Percentiles rank a stretch among this genome's conserved stretches.
phyloP scores from a whole-genome alignment of 1,140 invertebrate species.

The Archegozetes longisetosus region DNA sequence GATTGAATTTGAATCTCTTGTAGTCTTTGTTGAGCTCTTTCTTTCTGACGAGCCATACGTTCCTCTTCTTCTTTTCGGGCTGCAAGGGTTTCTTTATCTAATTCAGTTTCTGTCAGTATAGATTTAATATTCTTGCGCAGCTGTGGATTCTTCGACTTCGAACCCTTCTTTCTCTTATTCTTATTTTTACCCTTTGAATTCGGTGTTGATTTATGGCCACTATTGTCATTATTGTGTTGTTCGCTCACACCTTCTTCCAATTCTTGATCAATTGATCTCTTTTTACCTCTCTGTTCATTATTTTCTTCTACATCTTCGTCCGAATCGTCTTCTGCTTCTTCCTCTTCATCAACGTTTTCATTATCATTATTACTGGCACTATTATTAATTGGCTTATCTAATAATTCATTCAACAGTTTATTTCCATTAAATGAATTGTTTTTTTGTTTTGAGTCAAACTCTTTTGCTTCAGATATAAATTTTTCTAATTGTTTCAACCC shows the following conservation, averaged over 20 bases:
- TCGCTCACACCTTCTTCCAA: constrained; percentile 7
- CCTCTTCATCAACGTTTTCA: constrained; percentile 19
- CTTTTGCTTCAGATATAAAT: background rate
- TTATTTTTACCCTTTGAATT: constrained; percentile 5
- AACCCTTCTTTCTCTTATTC: background rate
- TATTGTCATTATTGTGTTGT: constrained; percentile 1
- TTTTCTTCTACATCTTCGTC: constrained; percentile 22
- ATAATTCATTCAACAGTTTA: background rate
- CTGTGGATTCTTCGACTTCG: constrained; percentile 36
- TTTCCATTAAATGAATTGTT: background rate
- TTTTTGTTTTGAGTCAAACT: background rate
- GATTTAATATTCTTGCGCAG: constrained; percentile 62
- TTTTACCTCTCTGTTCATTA: constrained; percentile 18
- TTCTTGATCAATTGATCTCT: constrained; percentile 7
- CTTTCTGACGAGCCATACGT: constrained; percentile 35
- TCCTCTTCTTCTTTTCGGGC: constrained; percentile 85
- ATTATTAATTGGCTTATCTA: constrained; percentile 2
- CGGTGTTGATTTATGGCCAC: constrained; percentile 6
- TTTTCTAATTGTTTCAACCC: background rate
- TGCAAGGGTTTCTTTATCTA: constrained; percentile 75
- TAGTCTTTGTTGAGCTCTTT: constrained; percentile 20
- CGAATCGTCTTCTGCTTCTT: constrained; percentile 21
- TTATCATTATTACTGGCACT: constrained; percentile 13
- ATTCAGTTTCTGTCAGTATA: constrained; percentile 75
- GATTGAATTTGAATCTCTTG: constrained; percentile 18